Conservation (phyloP, 2,797 vertebrate species). For the Lerista edwardsae region DNA sequence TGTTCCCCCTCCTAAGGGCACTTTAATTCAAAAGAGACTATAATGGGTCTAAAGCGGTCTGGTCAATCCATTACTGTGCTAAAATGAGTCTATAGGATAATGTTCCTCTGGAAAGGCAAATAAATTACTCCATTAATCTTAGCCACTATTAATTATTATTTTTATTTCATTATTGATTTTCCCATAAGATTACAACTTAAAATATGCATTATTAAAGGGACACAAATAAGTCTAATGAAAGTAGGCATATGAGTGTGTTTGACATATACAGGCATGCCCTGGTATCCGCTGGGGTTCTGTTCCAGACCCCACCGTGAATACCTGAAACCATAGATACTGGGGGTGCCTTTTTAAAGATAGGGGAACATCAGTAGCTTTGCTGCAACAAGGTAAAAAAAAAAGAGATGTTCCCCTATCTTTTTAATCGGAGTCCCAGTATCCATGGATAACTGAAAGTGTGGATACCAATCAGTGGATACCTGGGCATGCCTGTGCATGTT, state of each 20-base stretch:
- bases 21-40: constrained; percentile 9
- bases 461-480: too few relatives aligned
- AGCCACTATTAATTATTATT: constrained; percentile 24
- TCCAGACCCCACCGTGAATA: too few relatives aligned
- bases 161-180: constrained; percentile 38
- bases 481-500: too few relatives aligned
- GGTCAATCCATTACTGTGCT: constrained; percentile 16
- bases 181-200: neutral
- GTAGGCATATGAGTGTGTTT: neutral
- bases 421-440: too few relatives aligned
- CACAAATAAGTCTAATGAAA: neutral
- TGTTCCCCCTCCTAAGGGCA: neutral
- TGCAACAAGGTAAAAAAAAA: too few relatives aligned
- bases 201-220: constrained; percentile 24
- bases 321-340: too few relatives aligned
- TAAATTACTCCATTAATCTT: constrained; percentile 26
- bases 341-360: too few relatives aligned
- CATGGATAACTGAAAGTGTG: too few relatives aligned
- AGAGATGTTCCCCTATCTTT: too few relatives aligned
- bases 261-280: too few relatives aligned
- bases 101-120: constrained; percentile 20
- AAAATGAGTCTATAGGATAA: neutral
- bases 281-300: too few relatives aligned
- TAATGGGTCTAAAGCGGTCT: constrained; percentile 2
- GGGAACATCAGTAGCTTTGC: too few relatives aligned